Percentiles rank a stretch among this genome's conserved stretches.
phyloP scores from a whole-genome alignment of 2,888 invertebrate species.

The Heterodera filipjevi region DNA sequence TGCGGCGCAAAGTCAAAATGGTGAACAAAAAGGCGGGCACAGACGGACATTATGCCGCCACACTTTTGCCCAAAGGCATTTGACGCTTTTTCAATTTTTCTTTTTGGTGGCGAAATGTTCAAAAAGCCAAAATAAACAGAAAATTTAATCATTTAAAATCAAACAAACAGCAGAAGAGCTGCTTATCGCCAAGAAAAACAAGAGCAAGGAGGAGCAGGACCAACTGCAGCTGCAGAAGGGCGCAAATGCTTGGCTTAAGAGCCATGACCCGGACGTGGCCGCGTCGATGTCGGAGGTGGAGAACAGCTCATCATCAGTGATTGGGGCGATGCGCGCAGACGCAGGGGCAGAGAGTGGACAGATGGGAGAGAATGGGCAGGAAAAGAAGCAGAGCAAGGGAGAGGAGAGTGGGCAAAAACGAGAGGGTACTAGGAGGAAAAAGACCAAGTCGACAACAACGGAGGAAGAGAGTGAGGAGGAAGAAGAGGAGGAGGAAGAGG shows the following conservation, averaged over 20 bases:
- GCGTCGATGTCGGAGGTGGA: constrained; percentile 22
- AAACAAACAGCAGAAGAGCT: constrained; percentile 8
- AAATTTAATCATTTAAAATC: too few relatives aligned
- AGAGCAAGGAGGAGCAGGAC: constrained; percentile 25
- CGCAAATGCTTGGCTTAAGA: constrained; percentile 44
- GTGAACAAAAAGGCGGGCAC: background rate
- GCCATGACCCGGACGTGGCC: constrained; percentile 46
- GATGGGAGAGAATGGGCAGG: constrained; percentile 46
- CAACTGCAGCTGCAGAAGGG: constrained; percentile 31
- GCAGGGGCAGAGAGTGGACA: background rate
- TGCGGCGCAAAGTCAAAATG: constrained; percentile 19
- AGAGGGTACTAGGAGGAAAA: constrained; percentile 52
- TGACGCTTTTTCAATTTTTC: too few relatives aligned
- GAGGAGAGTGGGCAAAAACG: background rate
- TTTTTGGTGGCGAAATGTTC: too few relatives aligned
- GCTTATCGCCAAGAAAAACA: constrained; percentile 25
- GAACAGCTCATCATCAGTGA: constrained; percentile 13
- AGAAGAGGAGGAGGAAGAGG: constrained; percentile 55
- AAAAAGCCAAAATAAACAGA: too few relatives aligned
- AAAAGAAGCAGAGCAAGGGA: constrained; percentile 39
- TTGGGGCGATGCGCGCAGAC: background rate
- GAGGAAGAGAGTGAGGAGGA: constrained; percentile 54
- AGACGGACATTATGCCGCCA: too few relatives aligned
- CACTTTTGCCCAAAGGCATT: too few relatives aligned
- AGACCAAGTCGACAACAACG: constrained; percentile 39